Percentiles rank a stretch among this genome's conserved stretches.
These are phyloP conservation scores for Andrena fulva DNA, from an alignment of 2,888 invertebrate genomes.

Conservation along the genomic window DNA sequence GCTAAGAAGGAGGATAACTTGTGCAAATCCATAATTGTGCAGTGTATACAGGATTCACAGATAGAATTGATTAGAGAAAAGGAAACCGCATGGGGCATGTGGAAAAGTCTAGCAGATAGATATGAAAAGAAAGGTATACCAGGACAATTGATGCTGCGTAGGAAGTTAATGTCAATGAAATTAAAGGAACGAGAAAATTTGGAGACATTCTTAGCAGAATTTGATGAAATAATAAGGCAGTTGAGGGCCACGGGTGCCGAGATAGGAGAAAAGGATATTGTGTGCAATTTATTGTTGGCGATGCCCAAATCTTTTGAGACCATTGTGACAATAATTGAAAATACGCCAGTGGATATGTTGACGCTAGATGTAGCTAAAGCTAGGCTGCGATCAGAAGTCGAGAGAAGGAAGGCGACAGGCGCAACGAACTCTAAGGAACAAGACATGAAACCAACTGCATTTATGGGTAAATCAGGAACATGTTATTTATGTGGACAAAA, in stretches of 20 bases:
- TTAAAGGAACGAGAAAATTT: slow-evolving; percentile 1
- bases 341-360: background rate
- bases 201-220: background rate
- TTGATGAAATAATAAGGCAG: background rate
- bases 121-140: slow-evolving; percentile 20
- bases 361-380: background rate
- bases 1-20: background rate
- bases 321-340: background rate
- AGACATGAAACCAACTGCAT: background rate
- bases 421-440: background rate
- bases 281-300: slow-evolving; percentile 15
- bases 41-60: background rate
- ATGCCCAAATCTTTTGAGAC: slow-evolving; percentile 23
- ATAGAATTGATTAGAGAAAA: slow-evolving; percentile 12
- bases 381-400: background rate
- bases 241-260: slow-evolving; percentile 3
- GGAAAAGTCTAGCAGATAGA: slow-evolving; percentile 4
- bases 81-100: slow-evolving; percentile 19
- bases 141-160: slow-evolving; percentile 18
- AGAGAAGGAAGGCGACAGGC: background rate
- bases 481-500: slow-evolving; percentile 11
- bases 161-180: background rate
- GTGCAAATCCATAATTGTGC: background rate
- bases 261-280: slow-evolving; percentile 2
- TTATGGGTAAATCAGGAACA: background rate